Evolutionary conservation across 2,888 invertebrate genomes (phyloP).

Genomic region (Campoplex capitator): DNA sequence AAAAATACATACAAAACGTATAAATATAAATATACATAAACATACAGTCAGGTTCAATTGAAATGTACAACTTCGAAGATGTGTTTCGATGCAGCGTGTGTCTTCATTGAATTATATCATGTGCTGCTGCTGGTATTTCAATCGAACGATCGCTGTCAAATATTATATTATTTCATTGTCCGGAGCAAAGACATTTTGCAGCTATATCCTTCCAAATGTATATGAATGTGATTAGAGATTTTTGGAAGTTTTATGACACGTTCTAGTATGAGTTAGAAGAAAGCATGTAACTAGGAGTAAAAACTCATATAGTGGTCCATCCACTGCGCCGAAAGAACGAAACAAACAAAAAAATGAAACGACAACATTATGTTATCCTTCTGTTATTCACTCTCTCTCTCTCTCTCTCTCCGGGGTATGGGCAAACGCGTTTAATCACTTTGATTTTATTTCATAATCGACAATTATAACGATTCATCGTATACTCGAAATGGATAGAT

Average conservation of each 20-base stretch:
- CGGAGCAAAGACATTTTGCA: constrained; percentile 77
- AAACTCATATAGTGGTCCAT: constrained; percentile 69
- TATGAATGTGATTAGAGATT: constrained; percentile 72
- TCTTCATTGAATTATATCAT: too few species aligned
- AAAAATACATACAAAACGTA: constrained; percentile 31
- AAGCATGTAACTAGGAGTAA: constrained; percentile 69
- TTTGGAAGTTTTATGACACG: constrained; percentile 69
- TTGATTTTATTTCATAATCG: constrained; percentile 34
- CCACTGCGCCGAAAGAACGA: constrained; percentile 57
- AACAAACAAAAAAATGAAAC: not conserved
- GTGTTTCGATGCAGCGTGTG: not conserved
- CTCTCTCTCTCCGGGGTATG: not conserved
- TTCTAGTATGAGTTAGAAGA: constrained; percentile 58
- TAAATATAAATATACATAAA: not conserved
- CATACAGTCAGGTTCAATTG: not conserved
- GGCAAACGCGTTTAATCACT: not conserved
- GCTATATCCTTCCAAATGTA: constrained; percentile 79
- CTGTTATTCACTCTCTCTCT: constrained; percentile 2
- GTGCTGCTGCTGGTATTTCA: not conserved
- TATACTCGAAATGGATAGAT: constrained; percentile 53
- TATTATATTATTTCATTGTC: constrained; percentile 71
- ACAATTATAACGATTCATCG: constrained; percentile 22
- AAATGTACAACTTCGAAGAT: not conserved
- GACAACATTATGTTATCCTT: constrained; percentile 13
- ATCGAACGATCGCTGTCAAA: not conserved